phyloP scores from a whole-genome alignment of 2,797 vertebrate species.

The Sus cebifrons region DNA sequence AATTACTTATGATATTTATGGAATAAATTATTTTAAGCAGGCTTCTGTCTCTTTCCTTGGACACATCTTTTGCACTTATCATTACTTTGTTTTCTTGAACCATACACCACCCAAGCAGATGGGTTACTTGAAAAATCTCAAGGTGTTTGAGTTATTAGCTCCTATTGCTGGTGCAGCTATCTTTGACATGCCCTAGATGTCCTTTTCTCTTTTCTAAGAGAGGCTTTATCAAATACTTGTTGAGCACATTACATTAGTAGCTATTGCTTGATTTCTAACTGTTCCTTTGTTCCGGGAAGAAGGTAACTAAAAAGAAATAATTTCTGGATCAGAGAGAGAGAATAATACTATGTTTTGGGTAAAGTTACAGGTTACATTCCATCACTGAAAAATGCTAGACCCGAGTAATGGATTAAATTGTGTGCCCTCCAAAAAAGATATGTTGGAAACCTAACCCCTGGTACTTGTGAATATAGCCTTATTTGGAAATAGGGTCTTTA shows the following conservation, averaged over 20 bases:
- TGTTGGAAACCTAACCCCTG: not conserved
- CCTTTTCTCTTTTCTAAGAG: conserved; percentile 19
- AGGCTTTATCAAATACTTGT: not conserved
- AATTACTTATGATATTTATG: conserved; percentile 31
- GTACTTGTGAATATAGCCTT: not conserved
- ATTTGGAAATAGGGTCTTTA: not conserved
- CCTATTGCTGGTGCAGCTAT: not conserved
- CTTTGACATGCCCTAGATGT: not conserved
- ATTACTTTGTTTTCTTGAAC: conserved; percentile 46
- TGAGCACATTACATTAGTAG: not conserved
- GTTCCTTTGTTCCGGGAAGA: conserved; percentile 18
- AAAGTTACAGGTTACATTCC: not conserved
- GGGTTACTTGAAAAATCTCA: not conserved
- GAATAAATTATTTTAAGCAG: not conserved
- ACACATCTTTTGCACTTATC: conserved; percentile 32
- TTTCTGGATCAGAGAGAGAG: conserved; percentile 22
- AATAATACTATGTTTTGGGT: not conserved
- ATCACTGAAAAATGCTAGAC: not conserved
- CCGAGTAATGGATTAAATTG: not conserved
- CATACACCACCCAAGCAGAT: not conserved
- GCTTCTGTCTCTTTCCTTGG: not conserved
- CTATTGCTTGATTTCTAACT: not conserved
- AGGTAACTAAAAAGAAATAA: not conserved
- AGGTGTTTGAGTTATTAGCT: not conserved
- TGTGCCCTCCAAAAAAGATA: not conserved